phyloP scores from a whole-genome alignment of 2,113 vertebrate genomes.

The Heterochromis multidens region DNA sequence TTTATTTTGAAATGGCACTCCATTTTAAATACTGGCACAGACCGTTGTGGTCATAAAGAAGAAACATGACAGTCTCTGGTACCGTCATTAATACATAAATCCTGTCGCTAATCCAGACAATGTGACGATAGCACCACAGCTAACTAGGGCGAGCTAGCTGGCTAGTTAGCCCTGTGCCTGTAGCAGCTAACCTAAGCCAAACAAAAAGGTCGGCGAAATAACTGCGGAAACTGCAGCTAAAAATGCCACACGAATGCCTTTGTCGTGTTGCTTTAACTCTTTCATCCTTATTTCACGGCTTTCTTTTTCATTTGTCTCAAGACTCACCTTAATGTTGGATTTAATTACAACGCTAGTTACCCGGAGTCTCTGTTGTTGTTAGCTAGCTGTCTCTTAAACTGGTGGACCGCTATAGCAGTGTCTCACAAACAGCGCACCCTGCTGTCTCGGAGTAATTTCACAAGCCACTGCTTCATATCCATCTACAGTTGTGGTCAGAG shows the following conservation, averaged over 20 bases:
- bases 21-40: neutral
- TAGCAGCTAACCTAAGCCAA: slow-evolving; percentile 36
- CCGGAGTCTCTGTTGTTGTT: slow-evolving; percentile 65
- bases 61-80: neutral
- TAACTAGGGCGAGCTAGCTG: slow-evolving; percentile 4
- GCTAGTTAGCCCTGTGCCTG: slow-evolving; percentile 20
- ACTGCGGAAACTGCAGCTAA: neutral
- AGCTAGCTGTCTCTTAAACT: slow-evolving; percentile 36
- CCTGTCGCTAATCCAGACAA: neutral
- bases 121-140: slow-evolving; percentile 11
- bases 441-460: slow-evolving; percentile 5
- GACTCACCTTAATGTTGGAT: slow-evolving; percentile 44
- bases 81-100: neutral
- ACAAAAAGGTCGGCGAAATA: slow-evolving; percentile 32
- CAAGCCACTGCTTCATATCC: neutral
- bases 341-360: slow-evolving; percentile 27
- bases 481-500: neutral
- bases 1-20: neutral
- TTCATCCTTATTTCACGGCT: fast-evolving
- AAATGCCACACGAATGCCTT: neutral
- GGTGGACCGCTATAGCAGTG: neutral
- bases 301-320: neutral
- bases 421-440: neutral
- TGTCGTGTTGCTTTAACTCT: neutral
- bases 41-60: neutral